Conservation (phyloP, 64 coral and sea anemone genomes). For the Acropora yongei region DNA sequence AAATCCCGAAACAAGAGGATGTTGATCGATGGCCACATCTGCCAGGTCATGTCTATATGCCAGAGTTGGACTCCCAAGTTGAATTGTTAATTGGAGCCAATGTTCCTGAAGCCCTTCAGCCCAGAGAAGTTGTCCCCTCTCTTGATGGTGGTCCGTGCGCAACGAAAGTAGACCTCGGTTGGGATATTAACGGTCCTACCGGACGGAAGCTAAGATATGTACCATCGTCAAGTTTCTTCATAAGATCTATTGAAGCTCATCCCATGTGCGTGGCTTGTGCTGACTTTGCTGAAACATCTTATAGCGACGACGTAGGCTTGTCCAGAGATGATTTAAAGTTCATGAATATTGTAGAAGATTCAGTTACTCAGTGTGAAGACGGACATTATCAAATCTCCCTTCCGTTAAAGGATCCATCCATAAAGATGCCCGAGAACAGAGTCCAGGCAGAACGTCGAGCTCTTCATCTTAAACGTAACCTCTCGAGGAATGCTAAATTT, state of each 20-base stretch:
- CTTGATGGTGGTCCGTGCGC: too few species aligned
- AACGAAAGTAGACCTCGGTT: too few species aligned
- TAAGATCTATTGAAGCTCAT: neutral
- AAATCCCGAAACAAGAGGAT: too few species aligned
- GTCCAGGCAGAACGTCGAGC: neutral
- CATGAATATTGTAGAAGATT: neutral
- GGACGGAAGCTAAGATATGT: neutral
- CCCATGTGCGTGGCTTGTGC: neutral
- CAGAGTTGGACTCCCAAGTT: too few species aligned
- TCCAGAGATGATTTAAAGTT: constrained; percentile 1
- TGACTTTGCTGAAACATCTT: neutral
- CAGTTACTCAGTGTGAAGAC: constrained; percentile 2
- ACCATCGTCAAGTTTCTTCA: neutral
- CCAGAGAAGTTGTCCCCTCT: too few species aligned
- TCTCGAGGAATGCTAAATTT: neutral
- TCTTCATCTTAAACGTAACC: neutral
- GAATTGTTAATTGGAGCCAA: too few species aligned
- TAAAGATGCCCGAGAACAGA: constrained; percentile 7
- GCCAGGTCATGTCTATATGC: too few species aligned
- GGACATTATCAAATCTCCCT: constrained; percentile 30
- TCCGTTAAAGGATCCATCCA: neutral
- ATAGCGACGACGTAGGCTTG: neutral
- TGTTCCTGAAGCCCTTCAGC: too few species aligned
- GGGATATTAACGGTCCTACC: constrained; percentile 8
- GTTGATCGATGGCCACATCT: too few species aligned